A percentile compares a stretch with the other conserved stretches of the same genome.
Evolutionary conservation across 2,797 vertebrate species (phyloP).

Genomic region (Gallinago nigripennis): DNA sequence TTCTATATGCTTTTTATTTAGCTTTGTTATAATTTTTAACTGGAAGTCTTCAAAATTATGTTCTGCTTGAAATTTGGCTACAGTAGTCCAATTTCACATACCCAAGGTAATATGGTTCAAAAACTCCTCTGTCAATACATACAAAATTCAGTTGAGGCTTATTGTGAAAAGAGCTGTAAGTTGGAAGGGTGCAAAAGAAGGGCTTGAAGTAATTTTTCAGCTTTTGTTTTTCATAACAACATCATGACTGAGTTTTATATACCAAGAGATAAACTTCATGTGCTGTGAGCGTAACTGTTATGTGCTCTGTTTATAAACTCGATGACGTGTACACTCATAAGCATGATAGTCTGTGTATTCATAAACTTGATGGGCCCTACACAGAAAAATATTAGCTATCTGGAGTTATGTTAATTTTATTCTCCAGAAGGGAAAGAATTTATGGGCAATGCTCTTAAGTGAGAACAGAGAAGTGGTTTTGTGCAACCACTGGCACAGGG

Average conservation of each 20-base stretch:
- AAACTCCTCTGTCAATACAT: not conserved
- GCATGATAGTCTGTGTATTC: not conserved
- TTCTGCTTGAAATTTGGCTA: not conserved
- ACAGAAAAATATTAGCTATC: not conserved
- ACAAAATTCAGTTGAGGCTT: not conserved
- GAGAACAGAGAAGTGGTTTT: not conserved
- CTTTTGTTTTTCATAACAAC: not conserved
- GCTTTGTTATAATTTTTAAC: not conserved
- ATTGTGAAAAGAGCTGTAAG: not conserved
- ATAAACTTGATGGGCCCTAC: not conserved
- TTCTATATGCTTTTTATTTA: not conserved
- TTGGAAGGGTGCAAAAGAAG: not conserved
- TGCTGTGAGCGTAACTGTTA: not conserved
- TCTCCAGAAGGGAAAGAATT: not conserved
- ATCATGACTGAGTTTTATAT: not conserved
- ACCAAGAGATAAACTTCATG: slow-evolving; percentile 3
- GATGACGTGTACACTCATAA: not conserved
- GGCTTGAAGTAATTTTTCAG: not conserved
- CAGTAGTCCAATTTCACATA: not conserved
- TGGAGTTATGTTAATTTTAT: not conserved
- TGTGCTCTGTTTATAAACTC: slow-evolving; percentile 9
- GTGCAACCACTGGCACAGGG: not conserved
- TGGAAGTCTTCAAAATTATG: not conserved
- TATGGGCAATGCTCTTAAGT: not conserved
- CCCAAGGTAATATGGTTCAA: not conserved